Conservation (phyloP, 2,797 vertebrate species). For the Apogon hyalosoma region DNA sequence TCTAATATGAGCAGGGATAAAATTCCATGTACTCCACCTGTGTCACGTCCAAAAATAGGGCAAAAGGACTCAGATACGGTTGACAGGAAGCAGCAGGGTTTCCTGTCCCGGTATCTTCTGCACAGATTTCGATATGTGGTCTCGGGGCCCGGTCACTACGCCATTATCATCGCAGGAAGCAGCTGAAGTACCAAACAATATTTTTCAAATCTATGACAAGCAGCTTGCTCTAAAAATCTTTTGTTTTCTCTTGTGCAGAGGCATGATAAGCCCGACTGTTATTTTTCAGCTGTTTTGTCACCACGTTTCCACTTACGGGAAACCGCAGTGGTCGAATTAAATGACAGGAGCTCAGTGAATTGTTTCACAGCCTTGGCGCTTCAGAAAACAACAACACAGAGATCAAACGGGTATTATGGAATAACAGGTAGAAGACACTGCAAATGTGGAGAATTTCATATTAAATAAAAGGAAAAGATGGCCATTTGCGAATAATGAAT, state of each 20-base stretch:
- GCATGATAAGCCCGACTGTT: neutral
- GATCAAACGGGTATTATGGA: neutral
- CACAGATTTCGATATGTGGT: conserved; percentile 6
- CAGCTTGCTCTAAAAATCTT: neutral
- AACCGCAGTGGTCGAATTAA: conserved; percentile 1
- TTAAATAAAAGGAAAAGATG: neutral
- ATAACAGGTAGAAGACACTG: neutral
- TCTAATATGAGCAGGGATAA: neutral
- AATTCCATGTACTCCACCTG: neutral
- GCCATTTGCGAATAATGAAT: neutral
- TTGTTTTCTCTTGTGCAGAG: neutral
- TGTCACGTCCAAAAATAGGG: conserved; percentile 9
- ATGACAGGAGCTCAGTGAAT: neutral
- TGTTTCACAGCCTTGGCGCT: conserved; percentile 3
- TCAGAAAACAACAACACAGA: neutral
- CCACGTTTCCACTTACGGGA: conserved; percentile 22
- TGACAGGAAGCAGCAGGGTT: conserved; percentile 26
- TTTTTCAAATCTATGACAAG: neutral
- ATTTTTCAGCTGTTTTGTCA: neutral
- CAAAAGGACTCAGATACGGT: conserved; percentile 23
- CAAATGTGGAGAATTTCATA: neutral
- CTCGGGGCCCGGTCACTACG: neutral
- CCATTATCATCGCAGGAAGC: conserved; percentile 39
- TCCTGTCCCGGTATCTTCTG: conserved; percentile 20
- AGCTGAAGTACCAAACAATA: conserved; percentile 43